phyloP scores from a whole-genome alignment of 2,888 invertebrate genomes.

The Loripinus fragilis region DNA sequence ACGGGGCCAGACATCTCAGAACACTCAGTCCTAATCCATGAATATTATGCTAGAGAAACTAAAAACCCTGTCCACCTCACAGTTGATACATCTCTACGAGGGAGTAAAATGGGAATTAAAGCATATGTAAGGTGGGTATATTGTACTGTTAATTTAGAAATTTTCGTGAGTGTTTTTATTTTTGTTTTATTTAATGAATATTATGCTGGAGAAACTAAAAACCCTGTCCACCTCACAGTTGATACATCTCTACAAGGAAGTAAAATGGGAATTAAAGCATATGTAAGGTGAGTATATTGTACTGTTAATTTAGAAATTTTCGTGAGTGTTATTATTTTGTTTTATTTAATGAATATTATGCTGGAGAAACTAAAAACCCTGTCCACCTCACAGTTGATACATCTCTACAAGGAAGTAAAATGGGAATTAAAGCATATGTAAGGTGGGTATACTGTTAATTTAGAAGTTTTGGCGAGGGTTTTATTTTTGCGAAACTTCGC shows the following conservation, averaged over 20 bases:
- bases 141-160: no score
- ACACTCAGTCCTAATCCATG: constrained; percentile 98
- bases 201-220: constrained; percentile 94
- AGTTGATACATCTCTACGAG: constrained; percentile 95
- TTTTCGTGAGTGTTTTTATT: no score
- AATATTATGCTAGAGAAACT: constrained; percentile 95
- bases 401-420: constrained; percentile 92
- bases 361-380: constrained; percentile 94
- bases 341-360: constrained; percentile 98
- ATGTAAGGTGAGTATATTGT: constrained; percentile 88
- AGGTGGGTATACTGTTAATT: constrained; percentile 86
- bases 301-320: no score
- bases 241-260: constrained; percentile 95
- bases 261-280: constrained; percentile 97
- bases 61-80: constrained; percentile 97
- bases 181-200: constrained; percentile 99
- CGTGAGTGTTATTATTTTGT: no score
- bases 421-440: constrained; percentile 97
- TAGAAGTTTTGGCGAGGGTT: no score
- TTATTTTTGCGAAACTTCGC: no score
- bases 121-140: constrained; percentile 91
- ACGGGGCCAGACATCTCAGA: constrained; percentile 98
- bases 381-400: constrained; percentile 98
- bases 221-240: constrained; percentile 97
- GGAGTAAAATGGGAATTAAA: constrained; percentile 95